Conservation (phyloP, 37 sponge, comb jelly and placozoan genomes). For the Eunapius fragilis region DNA sequence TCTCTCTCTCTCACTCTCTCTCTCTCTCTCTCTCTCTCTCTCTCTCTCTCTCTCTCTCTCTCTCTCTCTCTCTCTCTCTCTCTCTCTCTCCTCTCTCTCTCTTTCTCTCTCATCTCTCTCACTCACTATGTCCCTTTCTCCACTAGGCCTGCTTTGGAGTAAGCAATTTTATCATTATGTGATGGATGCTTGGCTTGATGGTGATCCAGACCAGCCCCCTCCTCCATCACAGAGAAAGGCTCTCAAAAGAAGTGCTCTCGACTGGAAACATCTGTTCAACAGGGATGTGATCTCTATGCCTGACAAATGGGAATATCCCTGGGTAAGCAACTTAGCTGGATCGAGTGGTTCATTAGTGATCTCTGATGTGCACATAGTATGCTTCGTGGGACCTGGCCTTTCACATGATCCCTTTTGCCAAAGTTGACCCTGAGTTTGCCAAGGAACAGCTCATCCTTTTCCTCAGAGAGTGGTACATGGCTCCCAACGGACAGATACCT, state of each 20-base stretch:
- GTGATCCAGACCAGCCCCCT: slow-evolving; percentile 69
- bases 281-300: slow-evolving; percentile 96
- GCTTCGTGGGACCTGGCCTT: slow-evolving; percentile 98
- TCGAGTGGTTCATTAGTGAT: background rate
- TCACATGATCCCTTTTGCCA: slow-evolving; percentile 97
- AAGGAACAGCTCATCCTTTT: slow-evolving; percentile 92
- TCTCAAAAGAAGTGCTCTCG: slow-evolving; percentile 63
- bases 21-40: background rate
- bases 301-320: slow-evolving; percentile 99
- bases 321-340: slow-evolving; percentile 68
- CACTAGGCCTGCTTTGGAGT: slow-evolving; percentile 91
- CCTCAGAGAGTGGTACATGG: slow-evolving; percentile 98
- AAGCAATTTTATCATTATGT: slow-evolving; percentile 97
- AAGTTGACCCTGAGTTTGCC: slow-evolving; percentile 92
- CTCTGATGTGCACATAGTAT: slow-evolving; percentile 54
- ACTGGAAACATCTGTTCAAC: slow-evolving; percentile 96
- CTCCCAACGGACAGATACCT: slow-evolving; percentile 97
- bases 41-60: background rate
- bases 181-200: slow-evolving; percentile 89
- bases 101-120: background rate
- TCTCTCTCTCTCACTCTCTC: background rate
- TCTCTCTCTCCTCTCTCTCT: no score
- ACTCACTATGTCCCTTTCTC: background rate
- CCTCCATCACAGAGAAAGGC: slow-evolving; percentile 50
- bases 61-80: no score